Percentiles rank a stretch among this genome's conserved stretches.
These are phyloP conservation scores for Rhinoraja longicauda DNA, from an alignment of 2,797 vertebrate genomes.

Conservation along the genomic window DNA sequence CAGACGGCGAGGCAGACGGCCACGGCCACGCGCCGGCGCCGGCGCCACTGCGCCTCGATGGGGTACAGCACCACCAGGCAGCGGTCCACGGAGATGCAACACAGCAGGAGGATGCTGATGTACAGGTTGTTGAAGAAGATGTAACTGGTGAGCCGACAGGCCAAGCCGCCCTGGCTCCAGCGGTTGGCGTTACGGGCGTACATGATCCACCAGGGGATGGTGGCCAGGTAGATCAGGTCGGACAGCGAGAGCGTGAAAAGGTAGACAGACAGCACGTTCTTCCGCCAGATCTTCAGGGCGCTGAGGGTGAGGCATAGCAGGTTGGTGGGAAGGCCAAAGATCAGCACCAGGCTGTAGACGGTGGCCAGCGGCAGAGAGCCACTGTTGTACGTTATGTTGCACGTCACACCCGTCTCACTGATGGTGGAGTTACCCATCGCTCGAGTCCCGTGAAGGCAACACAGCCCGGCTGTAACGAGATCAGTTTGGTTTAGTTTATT, in stretches of 20 bases:
- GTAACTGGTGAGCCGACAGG: constrained; percentile 67
- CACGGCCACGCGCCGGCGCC: constrained; percentile 54
- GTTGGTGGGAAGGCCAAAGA: constrained; percentile 73
- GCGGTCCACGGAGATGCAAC: constrained; percentile 79
- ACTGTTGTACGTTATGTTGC: constrained; percentile 48
- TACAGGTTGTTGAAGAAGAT: constrained; percentile 92
- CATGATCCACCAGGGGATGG: constrained; percentile 74
- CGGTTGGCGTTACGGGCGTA: constrained; percentile 57
- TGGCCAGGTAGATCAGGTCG: constrained; percentile 75
- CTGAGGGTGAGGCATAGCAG: constrained; percentile 66
- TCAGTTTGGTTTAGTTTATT: too few species aligned
- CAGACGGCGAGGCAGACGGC: constrained; percentile 47
- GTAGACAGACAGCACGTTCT: constrained; percentile 72
- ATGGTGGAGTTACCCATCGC: not conserved
- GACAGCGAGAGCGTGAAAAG: constrained; percentile 74
- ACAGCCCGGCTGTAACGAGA: too few species aligned
- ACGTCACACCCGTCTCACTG: constrained; percentile 29
- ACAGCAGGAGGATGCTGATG: constrained; percentile 80
- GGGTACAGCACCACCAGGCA: constrained; percentile 68
- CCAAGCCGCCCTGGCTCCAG: constrained; percentile 55
- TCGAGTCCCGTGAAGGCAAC: too few species aligned
- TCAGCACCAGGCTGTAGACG: constrained; percentile 67
- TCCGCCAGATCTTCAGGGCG: constrained; percentile 57
- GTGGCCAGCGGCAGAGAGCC: constrained; percentile 54
- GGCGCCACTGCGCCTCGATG: constrained; percentile 63